phyloP scores from a whole-genome alignment of 2,888 invertebrate species.

The Heliconius cydno region DNA sequence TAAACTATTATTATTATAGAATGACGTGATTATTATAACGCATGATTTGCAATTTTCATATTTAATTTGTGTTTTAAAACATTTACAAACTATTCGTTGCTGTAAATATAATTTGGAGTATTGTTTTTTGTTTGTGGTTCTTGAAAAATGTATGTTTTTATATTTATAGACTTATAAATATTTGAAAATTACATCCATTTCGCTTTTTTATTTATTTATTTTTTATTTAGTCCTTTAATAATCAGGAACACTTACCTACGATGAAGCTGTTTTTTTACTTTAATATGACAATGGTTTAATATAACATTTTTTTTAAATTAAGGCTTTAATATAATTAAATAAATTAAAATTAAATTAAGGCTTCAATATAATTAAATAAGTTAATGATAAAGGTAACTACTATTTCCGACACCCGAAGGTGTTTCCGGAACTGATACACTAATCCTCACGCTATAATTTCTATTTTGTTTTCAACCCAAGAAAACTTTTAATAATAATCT shows the following conservation, averaged over 20 bases:
- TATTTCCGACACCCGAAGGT: constrained; percentile 22
- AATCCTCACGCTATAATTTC: background rate
- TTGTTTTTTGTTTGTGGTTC: background rate
- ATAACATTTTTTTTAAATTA: too few species aligned
- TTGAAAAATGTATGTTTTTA: background rate
- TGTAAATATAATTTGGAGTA: background rate
- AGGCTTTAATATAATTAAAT: too few species aligned
- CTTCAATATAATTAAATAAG: too few species aligned
- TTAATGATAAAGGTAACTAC: background rate
- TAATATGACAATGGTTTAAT: too few species aligned
- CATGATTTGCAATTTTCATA: background rate
- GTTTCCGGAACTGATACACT: background rate
- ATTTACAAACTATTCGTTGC: background rate
- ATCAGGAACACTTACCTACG: too few species aligned
- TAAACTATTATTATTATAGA: background rate
- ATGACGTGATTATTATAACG: background rate
- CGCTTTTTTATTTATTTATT: too few species aligned
- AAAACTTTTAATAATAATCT: background rate
- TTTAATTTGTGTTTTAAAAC: background rate
- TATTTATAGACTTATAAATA: too few species aligned
- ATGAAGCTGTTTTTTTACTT: too few species aligned
- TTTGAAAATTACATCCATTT: too few species aligned
- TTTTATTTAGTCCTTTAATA: too few species aligned
- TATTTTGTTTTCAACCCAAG: background rate
- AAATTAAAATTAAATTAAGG: too few species aligned